phyloP scores from a whole-genome alignment of 2,113 vertebrate species.

The Circaetus cinerascens region DNA sequence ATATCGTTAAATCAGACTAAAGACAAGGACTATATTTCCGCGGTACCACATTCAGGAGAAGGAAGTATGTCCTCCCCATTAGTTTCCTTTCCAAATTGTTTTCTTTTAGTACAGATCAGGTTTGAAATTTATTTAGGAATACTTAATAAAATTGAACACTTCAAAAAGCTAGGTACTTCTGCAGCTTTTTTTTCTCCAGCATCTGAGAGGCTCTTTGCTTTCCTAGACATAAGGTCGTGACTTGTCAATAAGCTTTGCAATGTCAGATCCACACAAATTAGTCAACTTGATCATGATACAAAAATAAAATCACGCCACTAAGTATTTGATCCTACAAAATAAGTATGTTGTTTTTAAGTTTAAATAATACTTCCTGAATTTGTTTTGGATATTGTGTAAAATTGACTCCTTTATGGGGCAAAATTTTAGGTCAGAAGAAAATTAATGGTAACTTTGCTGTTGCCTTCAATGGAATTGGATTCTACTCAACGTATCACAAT shows the following conservation, averaged over 20 bases:
- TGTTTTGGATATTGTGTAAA: background rate
- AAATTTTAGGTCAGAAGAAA: background rate
- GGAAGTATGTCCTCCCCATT: background rate
- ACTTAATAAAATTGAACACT: background rate
- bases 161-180: background rate
- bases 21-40: background rate
- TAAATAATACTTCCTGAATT: background rate
- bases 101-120: background rate
- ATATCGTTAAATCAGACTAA: background rate
- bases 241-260: background rate
- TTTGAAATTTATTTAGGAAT: background rate
- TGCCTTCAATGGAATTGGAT: background rate
- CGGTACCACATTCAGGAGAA: background rate
- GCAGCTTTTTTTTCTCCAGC: background rate
- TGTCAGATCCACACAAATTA: background rate
- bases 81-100: background rate
- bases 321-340: background rate
- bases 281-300: background rate
- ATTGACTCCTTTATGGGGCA: background rate
- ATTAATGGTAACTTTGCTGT: background rate
- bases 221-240: background rate
- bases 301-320: background rate
- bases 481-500: background rate
- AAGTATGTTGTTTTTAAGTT: background rate
- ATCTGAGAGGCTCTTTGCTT: background rate